Base-by-base conservation (phyloP, 2,797 vertebrate genomes). In the Myotis pilosus region DNA sequence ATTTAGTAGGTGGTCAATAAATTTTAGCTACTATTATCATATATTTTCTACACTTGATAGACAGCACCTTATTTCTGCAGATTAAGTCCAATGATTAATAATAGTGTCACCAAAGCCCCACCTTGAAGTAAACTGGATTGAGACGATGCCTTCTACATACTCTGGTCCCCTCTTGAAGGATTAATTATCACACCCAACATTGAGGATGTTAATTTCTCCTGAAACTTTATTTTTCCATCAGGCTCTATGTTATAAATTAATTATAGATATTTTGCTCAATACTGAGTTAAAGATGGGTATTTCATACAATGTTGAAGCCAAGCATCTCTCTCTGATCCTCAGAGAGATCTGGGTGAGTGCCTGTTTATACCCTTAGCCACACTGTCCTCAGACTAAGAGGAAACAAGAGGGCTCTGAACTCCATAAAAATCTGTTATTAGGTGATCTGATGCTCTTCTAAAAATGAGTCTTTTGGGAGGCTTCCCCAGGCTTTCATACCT, bases 1-100 rank as follows among this genome's bases (percentile, higher is more conserved):
- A 53, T 81, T 33, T 91, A 51, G 69, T 36, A 86, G 41, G 8
- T 41, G 20, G 23, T 89, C 57, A 89, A 69, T 62, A 81, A 89
- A 30, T 15, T 79, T 5, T 69, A 85, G 51, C 41, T 92, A 10
- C 51, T 85, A 76, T 64, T 75, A 57, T 47, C 25, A 51, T 79
- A 47, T 71, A 88, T 69, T 88, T 28, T 74, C 36, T 88, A n/a
- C 87, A 20, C 79, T 82, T 92, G 38, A 89, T 80, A 76, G 4
- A 64, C 72, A 47, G 17, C 30, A 83, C 41, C 90, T 93, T 90
- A 90, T 89, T 96, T 87, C 68, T 55, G 22, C 12, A 76, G 8
- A 78, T 82, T 68, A 68, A 89, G 91, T 66, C 0, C 2, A 12
- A 75, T 36, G 44, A 66, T 86, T 86, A 87, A 62, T 87, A 57